Evolutionary conservation across 2,888 invertebrate species (phyloP).

Genomic region (Keiferia lycopersicella): DNA sequence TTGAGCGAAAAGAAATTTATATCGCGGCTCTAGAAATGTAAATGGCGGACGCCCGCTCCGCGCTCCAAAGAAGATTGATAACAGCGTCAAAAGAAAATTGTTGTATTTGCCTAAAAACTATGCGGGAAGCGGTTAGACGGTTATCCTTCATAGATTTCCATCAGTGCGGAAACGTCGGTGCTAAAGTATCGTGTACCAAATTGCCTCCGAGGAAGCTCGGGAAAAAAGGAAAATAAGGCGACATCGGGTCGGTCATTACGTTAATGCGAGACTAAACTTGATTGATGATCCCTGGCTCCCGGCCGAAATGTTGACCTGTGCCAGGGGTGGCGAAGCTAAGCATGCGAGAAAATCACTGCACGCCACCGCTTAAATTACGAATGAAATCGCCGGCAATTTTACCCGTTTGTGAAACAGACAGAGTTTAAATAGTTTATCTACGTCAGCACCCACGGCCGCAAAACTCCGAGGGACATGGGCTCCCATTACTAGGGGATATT

Average conservation of each 20-base stretch:
- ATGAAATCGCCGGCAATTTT: not conserved
- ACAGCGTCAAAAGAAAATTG: conserved; percentile 51
- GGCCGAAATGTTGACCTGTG: conserved; percentile 50
- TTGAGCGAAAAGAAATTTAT: conserved; percentile 19
- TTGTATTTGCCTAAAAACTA: conserved; percentile 35
- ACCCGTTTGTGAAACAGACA: not conserved
- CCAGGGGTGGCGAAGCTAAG: conserved; percentile 19
- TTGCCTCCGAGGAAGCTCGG: conserved; percentile 57
- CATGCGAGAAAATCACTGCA: conserved; percentile 33
- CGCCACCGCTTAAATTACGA: conserved; percentile 12
- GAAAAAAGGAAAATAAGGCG: conserved; percentile 71
- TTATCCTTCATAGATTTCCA: conserved; percentile 64
- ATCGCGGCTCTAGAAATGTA: conserved; percentile 45
- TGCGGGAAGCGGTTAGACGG: conserved; percentile 20
- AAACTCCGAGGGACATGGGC: too few relatives aligned
- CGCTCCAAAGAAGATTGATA: conserved; percentile 58
- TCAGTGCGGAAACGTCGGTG: conserved; percentile 68
- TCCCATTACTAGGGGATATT: too few relatives aligned
- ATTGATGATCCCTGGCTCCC: conserved; percentile 65
- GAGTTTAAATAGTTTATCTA: not conserved
- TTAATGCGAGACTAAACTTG: conserved; percentile 81
- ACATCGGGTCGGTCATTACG: conserved; percentile 79
- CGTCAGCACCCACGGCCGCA: too few relatives aligned
- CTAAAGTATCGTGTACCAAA: conserved; percentile 73
- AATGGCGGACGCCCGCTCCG: conserved; percentile 46